Conservation (phyloP, 1,140 invertebrate species). For the Hetaerina americana region DNA sequence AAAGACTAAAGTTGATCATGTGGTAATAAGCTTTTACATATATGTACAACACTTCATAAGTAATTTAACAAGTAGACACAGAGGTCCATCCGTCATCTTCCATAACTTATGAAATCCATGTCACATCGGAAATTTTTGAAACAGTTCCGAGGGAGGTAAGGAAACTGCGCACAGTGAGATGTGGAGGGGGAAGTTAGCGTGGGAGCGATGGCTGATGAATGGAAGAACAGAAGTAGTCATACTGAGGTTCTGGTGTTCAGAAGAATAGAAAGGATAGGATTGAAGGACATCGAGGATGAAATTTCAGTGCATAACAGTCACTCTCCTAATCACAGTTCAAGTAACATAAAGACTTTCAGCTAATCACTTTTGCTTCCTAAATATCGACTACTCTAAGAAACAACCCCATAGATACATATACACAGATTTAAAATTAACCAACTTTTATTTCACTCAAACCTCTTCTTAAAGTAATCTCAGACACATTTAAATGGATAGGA, state of each 20-base stretch:
- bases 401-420: not conserved
- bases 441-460: not conserved
- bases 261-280: not conserved
- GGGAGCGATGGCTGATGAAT: too few species aligned
- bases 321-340: not conserved
- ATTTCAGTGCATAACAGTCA: not conserved
- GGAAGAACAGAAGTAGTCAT: too few species aligned
- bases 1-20: not conserved
- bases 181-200: too few species aligned
- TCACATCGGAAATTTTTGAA: not conserved
- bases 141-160: not conserved
- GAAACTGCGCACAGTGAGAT: too few species aligned
- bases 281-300: not conserved
- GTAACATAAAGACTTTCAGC: not conserved
- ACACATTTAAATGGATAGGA: not conserved
- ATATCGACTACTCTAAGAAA: not conserved
- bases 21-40: not conserved
- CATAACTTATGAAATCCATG: not conserved
- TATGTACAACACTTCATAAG: not conserved
- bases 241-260: too few species aligned
- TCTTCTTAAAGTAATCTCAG: not conserved
- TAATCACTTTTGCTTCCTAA: not conserved
- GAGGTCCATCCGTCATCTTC: not conserved
- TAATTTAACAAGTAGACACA: not conserved
- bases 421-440: not conserved